Evolutionary conservation across 2,888 invertebrate genomes (phyloP), one percentile per base, ranked within the genome.

Genomic region (Cheilosia variabilis): DNA sequence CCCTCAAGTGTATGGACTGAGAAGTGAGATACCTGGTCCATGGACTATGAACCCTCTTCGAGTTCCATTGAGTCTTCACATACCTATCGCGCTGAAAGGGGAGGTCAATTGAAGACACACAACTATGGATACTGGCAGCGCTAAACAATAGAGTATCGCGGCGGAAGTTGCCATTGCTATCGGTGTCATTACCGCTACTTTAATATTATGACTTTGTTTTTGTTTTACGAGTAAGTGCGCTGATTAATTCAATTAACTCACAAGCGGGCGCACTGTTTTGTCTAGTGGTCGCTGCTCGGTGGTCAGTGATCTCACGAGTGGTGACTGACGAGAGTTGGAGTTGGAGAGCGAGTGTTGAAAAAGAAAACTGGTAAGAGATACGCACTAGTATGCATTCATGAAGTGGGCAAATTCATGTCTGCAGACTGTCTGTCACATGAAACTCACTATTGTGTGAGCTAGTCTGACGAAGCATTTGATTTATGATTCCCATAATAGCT

Each of bases 231-330:
- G 31, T 9, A 80, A 84, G 71, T 71, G 75, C 80, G 80, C 80
- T 84, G 75, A 84, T 80, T 84, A 80, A 80, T 80, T 84, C 71
- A 80, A 84, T 84, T 80, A 84, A 79, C 47, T 73, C 62, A 43
- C 34, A 65, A 62, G 47, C 19, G 60, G 83, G 62, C 37, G 7
- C 52, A 45, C 31, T 22, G 37, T 31, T 43, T 68, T 10, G 37
- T 37, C 3, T 13, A 37, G 37, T 37, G 37, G 13, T 37, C 37
- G 37, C 0, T 34, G 34, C 10, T 10, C 34, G 10, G 13, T 37
- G 68, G 55, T 63, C 80, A 52, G 62, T 43, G 45, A 76, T 58
- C 43, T 63, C 24, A 53, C 15, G 10, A 19, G 47, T 31, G 31
- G 9, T 2, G 7, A 31, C 31, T 31, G 31, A 31, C 9, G 9